Conservation (phyloP, 2,888 invertebrate genomes). For the Macrosiphum euphorbiae region DNA sequence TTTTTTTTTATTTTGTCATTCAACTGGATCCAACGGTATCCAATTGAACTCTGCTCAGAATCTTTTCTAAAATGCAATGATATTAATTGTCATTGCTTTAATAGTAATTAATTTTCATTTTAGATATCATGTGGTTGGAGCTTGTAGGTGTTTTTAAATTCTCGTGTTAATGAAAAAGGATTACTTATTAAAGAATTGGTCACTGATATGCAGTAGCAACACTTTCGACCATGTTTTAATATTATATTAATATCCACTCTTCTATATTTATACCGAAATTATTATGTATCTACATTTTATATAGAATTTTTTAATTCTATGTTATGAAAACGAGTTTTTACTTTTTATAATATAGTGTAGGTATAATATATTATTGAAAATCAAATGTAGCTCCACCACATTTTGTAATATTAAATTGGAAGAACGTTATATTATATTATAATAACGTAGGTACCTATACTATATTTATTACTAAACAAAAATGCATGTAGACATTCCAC, state of each 20-base stretch:
- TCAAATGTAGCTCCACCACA: neutral
- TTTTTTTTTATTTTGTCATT: neutral
- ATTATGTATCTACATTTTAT: neutral
- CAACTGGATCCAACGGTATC: neutral
- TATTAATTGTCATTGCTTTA: neutral
- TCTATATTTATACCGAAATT: neutral
- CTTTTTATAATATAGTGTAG: neutral
- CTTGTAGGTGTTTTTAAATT: neutral
- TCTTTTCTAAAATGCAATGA: neutral
- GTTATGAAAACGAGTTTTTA: neutral
- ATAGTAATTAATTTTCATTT: neutral
- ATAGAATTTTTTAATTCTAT: slow-evolving; percentile 9
- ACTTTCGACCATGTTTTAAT: neutral
- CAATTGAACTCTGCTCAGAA: neutral
- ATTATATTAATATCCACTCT: neutral
- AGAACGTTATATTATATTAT: neutral
- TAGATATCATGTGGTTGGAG: neutral
- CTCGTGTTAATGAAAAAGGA: neutral
- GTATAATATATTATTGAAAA: neutral
- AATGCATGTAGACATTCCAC: neutral
- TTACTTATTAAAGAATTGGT: neutral
- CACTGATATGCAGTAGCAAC: neutral
- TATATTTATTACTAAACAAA: neutral
- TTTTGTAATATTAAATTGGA: neutral
- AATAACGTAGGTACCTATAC: neutral